These are phyloP conservation scores for Phymastichus coffea DNA, from an alignment of 1,140 invertebrate genomes.

Conservation along the genomic window DNA sequence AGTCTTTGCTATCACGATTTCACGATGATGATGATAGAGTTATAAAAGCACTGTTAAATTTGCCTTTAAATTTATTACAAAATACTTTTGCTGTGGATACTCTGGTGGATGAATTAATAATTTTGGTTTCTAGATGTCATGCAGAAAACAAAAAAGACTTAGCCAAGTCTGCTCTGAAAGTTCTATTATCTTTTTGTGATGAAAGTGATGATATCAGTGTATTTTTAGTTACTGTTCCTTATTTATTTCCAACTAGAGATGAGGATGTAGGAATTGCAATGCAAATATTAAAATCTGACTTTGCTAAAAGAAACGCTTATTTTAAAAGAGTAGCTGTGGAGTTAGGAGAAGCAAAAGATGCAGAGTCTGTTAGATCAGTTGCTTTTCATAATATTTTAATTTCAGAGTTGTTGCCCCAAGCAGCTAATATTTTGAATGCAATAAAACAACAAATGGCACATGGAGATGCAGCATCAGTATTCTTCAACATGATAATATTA, in stretches of 20 bases:
- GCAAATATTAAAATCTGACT: conserved; percentile 56
- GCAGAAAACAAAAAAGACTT: conserved; percentile 32
- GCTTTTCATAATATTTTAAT: conserved; percentile 50
- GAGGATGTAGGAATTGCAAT: conserved; percentile 53
- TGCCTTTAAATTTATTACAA: conserved; percentile 40
- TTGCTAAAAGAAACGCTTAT: conserved; percentile 52
- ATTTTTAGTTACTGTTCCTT: conserved; percentile 59
- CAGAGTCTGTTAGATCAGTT: conserved; percentile 40
- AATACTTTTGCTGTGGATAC: conserved; percentile 37
- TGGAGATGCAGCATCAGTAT: conserved; percentile 43
- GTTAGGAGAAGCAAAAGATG: conserved; percentile 40
- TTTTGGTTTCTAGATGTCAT: conserved; percentile 45
- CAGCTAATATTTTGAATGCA: conserved; percentile 38
- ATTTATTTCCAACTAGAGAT: conserved; percentile 60
- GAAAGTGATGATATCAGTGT: conserved; percentile 43
- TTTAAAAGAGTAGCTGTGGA: conserved; percentile 47
- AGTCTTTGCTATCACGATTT: conserved; percentile 43
- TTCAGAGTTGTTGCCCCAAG: conserved; percentile 41
- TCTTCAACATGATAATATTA: conserved; percentile 51
- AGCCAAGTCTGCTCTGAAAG: conserved; percentile 43
- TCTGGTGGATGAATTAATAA: conserved; percentile 44
- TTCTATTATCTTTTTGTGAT: conserved; percentile 44
- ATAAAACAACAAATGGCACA: conserved; percentile 41
- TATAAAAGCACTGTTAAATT: conserved; percentile 37
- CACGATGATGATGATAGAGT: conserved; percentile 45